phyloP scores from a whole-genome alignment of 1,140 invertebrate species.

The Eumaeus atala region DNA sequence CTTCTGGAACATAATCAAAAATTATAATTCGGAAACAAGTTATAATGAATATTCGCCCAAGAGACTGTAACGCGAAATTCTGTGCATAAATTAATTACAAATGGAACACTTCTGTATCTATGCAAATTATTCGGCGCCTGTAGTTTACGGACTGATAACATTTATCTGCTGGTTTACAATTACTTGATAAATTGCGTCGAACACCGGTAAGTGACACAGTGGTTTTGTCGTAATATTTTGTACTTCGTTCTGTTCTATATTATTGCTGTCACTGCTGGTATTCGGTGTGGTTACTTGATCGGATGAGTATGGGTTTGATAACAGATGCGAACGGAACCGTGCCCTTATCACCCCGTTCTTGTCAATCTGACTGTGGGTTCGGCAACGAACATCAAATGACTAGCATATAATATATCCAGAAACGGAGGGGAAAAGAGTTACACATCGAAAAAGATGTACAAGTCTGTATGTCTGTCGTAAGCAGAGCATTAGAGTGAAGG shows the following conservation, averaged over 20 bases:
- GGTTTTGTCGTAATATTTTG: neutral
- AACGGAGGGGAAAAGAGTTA: neutral
- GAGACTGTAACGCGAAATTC: conserved; percentile 1
- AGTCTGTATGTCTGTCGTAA: neutral
- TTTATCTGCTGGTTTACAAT: conserved; percentile 6
- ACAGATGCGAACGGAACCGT: neutral
- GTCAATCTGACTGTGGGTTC: neutral
- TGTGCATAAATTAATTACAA: neutral
- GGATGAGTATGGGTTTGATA: neutral
- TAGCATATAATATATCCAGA: too few relatives aligned
- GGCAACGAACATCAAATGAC: too few relatives aligned
- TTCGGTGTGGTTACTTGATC: neutral
- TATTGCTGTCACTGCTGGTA: neutral
- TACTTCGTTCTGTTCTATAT: neutral
- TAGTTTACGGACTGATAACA: conserved; percentile 1
- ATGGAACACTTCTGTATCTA: neutral
- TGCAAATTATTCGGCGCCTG: conserved; percentile 6
- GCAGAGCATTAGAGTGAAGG: conserved; percentile 1
- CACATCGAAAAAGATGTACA: neutral
- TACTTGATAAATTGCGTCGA: neutral
- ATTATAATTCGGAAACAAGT: conserved; percentile 5
- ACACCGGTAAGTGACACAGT: neutral
- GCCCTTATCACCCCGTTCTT: neutral
- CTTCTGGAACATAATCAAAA: neutral
- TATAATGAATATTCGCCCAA: conserved; percentile 6